Percentiles rank a stretch among this genome's conserved stretches.
These are phyloP conservation scores for Tenthredo livida DNA, from an alignment of 2,888 invertebrate species.

Conservation along the genomic window DNA sequence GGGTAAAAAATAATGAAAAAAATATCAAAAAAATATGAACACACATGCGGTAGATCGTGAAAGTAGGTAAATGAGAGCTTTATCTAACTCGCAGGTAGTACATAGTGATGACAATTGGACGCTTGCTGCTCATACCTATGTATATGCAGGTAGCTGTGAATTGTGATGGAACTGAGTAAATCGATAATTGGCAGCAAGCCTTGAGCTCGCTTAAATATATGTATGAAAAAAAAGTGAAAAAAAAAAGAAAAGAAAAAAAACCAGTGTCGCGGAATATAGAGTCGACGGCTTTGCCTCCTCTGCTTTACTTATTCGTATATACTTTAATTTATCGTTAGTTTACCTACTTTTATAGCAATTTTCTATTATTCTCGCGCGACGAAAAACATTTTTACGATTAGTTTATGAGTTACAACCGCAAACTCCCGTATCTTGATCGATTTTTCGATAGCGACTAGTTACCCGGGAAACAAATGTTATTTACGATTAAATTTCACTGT, in stretches of 20 bases:
- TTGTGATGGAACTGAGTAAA: neutral
- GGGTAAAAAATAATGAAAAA: neutral
- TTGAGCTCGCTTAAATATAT: neutral
- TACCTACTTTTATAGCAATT: neutral
- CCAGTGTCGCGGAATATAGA: neutral
- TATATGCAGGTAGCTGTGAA: constrained; percentile 24
- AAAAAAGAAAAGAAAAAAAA: neutral
- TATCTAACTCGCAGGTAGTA: neutral
- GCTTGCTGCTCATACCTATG: neutral
- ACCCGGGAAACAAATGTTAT: neutral
- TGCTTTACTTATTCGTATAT: neutral
- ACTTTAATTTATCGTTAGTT: neutral
- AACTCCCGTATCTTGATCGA: neutral
- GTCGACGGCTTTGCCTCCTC: neutral
- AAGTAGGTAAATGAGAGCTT: neutral
- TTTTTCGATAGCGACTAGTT: neutral
- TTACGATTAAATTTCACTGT: neutral
- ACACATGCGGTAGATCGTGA: neutral
- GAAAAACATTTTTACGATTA: neutral
- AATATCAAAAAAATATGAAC: neutral
- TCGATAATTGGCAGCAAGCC: constrained; percentile 36
- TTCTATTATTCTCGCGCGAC: neutral
- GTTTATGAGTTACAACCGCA: neutral
- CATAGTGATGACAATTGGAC: constrained; percentile 12
- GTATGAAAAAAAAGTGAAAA: neutral